Evolutionary conservation across 2,797 vertebrate species (phyloP).

Genomic region (Tamandua tetradactyla): DNA sequence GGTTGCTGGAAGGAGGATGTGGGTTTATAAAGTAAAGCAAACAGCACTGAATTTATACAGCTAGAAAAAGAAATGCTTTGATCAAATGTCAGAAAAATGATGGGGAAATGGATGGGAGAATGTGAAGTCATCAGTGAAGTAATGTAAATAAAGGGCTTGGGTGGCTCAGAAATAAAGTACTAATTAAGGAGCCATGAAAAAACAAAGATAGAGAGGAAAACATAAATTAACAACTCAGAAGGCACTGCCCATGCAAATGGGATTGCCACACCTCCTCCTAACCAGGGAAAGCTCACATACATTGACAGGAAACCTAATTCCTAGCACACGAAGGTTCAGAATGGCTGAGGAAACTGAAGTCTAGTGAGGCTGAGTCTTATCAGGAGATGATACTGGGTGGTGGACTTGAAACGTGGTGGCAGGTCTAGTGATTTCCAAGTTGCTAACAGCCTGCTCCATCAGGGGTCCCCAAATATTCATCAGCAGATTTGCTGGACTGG

Average conservation of each 20-base stretch:
- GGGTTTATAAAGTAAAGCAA: neutral
- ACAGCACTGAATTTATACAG: accelerated
- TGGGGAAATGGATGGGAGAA: accelerated
- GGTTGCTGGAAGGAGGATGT: neutral
- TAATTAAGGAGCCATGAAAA: neutral
- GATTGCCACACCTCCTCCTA: accelerated
- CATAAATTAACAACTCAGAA: no score
- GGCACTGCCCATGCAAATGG: accelerated
- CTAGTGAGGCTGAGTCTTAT: accelerated
- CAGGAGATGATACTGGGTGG: accelerated
- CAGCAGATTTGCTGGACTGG: accelerated
- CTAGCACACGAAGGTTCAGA: accelerated
- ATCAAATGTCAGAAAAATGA: neutral
- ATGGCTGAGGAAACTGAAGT: accelerated
- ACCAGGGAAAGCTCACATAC: accelerated
- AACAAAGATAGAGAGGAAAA: neutral
- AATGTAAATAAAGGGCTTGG: accelerated
- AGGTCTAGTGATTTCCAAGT: accelerated
- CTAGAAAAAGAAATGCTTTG: neutral
- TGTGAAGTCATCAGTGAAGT: accelerated
- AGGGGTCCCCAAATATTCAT: accelerated
- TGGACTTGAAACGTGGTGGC: accelerated
- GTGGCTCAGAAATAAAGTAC: neutral
- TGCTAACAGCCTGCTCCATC: accelerated
- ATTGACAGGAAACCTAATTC: neutral